Percentiles rank a stretch among this genome's conserved stretches.
Conservation (phyloP, 2,888 invertebrate genomes). For the Octonoba sinensis region DNA sequence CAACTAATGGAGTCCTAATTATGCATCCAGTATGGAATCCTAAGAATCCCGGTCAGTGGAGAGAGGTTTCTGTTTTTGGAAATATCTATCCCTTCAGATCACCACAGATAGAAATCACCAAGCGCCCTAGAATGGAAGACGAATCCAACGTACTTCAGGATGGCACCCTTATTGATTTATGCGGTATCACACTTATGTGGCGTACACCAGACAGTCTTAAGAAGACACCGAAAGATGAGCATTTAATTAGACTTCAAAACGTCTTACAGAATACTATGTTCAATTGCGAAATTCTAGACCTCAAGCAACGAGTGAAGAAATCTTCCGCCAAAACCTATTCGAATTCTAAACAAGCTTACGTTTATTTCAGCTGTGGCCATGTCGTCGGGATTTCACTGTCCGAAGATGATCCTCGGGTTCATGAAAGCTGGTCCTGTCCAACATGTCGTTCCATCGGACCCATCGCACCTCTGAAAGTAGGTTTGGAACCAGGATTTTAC, state of each 20-base stretch:
- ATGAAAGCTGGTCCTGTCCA: constrained; percentile 33
- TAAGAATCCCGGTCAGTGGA: constrained; percentile 89
- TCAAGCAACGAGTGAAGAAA: neutral
- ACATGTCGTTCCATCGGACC: constrained; percentile 76
- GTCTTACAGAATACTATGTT: constrained; percentile 4
- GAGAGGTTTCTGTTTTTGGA: constrained; percentile 98
- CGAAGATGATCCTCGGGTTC: neutral
- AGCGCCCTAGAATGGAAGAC: constrained; percentile 86
- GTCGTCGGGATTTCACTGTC: neutral
- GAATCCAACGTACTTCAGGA: constrained; percentile 92
- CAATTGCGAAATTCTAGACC: constrained; percentile 6
- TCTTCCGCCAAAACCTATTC: neutral
- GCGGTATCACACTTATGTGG: constrained; percentile 98
- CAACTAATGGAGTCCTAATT: constrained; percentile 97
- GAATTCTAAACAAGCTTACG: constrained; percentile 2
- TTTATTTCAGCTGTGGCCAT: constrained; percentile 45
- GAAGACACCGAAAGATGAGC: constrained; percentile 88
- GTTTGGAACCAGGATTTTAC: constrained; percentile 97
- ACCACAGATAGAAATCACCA: constrained; percentile 88
- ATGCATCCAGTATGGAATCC: constrained; percentile 87
- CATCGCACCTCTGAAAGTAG: constrained; percentile 95
- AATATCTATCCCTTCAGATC: constrained; percentile 91
- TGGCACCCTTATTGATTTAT: constrained; percentile 97
- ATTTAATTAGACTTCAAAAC: constrained; percentile 5
- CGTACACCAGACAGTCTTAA: constrained; percentile 93